Evolutionary conservation across 2,888 invertebrate species (phyloP), one percentile per base, ranked within the genome.

Genomic region (Trachelus stipa): DNA sequence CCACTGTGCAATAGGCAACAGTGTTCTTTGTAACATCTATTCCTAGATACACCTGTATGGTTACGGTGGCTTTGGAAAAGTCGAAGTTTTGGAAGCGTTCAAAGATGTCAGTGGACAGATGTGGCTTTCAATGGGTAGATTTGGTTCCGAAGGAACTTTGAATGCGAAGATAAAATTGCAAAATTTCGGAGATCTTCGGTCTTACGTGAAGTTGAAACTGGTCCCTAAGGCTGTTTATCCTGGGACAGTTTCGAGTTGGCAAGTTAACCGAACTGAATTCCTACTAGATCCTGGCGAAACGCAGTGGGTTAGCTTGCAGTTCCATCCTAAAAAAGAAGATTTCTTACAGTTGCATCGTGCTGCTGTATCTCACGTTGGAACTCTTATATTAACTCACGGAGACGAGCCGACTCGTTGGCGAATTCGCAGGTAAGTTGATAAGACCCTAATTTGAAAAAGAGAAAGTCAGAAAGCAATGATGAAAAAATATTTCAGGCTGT

Each of bases 121-220:
- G 81, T 94, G 94, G 92, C 85, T 94, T 1, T 93, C 93, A 1
- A 90, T 95, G 71, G 94, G 95, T 12, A 92, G 92, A 82, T 86
- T 94, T 0, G 92, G 92, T 79, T 92, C 93, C 2, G 87, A 92
- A 15, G 91, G 92, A 35, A 88, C 91, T 1, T 84, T 94, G 23
- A 90, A 91, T 15, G 92, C 92, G 73, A 92, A 89, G 73, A 93
- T 95, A 77, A 90, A 88, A 69, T 87, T 94, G 3, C 92, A 92
- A 82, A 95, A 94, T 84, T 92, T 88, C 31, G 95, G 95, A 0
- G 93, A 93, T 56, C 86, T 94, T 12, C 89, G 92, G 23, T 93
- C 93, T 1, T 95, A 94, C 83, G 93, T 92, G 82, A 83, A 89
- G 83, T 79, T 91, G 9, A 90, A 90, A 77, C 80, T 91, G 75